Evolutionary conservation across 2,888 invertebrate genomes (phyloP).

Genomic region (Apotomis capreana): DNA sequence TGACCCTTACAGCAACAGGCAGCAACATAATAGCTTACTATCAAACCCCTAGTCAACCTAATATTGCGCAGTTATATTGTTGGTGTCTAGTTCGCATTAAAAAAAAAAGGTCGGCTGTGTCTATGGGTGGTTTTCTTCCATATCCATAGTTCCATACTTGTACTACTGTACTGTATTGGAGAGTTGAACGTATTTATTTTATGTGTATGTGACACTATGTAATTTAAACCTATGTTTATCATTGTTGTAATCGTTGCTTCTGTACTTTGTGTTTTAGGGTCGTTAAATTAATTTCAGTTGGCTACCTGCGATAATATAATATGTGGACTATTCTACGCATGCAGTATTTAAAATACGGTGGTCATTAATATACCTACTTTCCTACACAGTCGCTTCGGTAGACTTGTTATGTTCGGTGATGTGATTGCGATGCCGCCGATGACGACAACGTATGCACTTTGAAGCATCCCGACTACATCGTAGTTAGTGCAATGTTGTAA

Average conservation of each 20-base stretch:
- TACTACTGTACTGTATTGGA: background rate
- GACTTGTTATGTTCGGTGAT: conserved; percentile 10
- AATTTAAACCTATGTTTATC: conserved; percentile 4
- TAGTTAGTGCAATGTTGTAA: conserved; percentile 23
- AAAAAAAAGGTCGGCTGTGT: background rate
- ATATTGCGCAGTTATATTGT: too few relatives aligned
- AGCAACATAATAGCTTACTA: too few relatives aligned
- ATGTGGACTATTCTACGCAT: conserved; percentile 22
- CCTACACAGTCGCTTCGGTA: background rate
- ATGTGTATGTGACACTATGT: background rate
- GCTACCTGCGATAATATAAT: conserved; percentile 12
- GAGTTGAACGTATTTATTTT: conserved; percentile 16
- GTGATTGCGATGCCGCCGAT: conserved; percentile 2
- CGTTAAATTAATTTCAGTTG: background rate
- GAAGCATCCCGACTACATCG: conserved; percentile 11
- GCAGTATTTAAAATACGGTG: conserved; percentile 27
- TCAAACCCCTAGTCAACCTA: too few relatives aligned
- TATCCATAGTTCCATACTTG: conserved; percentile 4
- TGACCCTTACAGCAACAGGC: too few relatives aligned
- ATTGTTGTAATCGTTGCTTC: background rate
- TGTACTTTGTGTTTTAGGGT: background rate
- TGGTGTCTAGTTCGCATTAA: too few relatives aligned
- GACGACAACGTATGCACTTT: conserved; percentile 14
- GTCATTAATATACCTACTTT: conserved; percentile 10
- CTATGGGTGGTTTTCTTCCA: conserved; percentile 27